Conservation (phyloP, 1,140 invertebrate species). For the Bombus waltoni region DNA sequence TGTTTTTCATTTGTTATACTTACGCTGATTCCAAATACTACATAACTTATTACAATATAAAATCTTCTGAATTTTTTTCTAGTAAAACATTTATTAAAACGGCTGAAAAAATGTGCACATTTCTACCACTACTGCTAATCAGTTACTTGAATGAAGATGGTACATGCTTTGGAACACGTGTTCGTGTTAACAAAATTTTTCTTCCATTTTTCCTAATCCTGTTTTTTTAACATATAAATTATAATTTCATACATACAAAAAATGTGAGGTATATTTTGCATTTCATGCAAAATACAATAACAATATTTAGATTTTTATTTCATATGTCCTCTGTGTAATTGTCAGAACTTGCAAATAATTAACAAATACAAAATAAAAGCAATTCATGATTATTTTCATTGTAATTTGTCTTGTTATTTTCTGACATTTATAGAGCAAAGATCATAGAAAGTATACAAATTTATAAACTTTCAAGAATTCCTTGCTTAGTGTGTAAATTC, state of each 20-base stretch:
- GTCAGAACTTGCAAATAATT: not conserved
- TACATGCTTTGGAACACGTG: slow-evolving; percentile 16
- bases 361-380: not conserved
- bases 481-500: slow-evolving; percentile 17
- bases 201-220: not conserved
- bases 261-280: slow-evolving; percentile 15
- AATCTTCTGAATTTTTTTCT: not conserved
- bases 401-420: not conserved
- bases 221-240: slow-evolving; percentile 13
- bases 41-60: not conserved
- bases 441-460: slow-evolving; percentile 42
- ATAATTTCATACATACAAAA: slow-evolving; percentile 3
- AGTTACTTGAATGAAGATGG: not conserved
- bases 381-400: not conserved
- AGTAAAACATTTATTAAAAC: slow-evolving; percentile 19
- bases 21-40: not conserved
- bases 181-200: slow-evolving; percentile 4
- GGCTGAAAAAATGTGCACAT: slow-evolving; percentile 8
- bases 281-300: slow-evolving; percentile 9
- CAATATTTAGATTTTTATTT: not conserved
- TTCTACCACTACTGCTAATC: slow-evolving; percentile 28
- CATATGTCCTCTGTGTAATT: not conserved
- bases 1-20: not conserved
- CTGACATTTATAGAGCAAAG: not conserved
- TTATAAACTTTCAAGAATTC: slow-evolving; percentile 35